Evolutionary conservation across 2,888 invertebrate genomes (phyloP).

Genomic region (Phorcus lineatus): DNA sequence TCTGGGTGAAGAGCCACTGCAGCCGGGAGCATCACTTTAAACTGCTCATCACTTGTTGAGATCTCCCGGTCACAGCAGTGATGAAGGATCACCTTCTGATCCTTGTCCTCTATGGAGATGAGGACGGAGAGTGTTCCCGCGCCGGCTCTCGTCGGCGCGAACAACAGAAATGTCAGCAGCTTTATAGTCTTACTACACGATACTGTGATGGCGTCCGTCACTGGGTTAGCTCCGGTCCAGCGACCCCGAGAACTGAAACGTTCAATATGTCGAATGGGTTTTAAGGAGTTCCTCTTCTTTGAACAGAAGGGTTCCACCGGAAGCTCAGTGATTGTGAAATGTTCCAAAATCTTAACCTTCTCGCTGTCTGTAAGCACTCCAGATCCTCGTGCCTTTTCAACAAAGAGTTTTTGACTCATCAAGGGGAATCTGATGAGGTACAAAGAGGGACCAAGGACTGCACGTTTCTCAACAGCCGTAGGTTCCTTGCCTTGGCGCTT

Average conservation of each 20-base stretch:
- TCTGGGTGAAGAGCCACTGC: not conserved
- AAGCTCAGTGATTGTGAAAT: conserved; percentile 46
- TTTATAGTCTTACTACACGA: not conserved
- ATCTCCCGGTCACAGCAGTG: conserved; percentile 19
- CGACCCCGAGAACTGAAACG: conserved; percentile 6
- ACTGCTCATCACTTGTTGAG: conserved; percentile 14
- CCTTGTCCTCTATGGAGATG: conserved; percentile 23
- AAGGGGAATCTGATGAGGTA: conserved; percentile 53
- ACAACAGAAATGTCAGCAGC: conserved; percentile 20
- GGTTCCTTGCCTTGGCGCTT: conserved; percentile 38
- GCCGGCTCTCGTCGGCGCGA: conserved; percentile 14
- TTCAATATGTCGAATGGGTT: conserved; percentile 1
- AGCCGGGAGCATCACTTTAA: conserved; percentile 8
- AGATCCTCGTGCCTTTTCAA: conserved; percentile 50
- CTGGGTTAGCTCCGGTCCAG: conserved; percentile 8
- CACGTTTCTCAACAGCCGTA: conserved; percentile 42
- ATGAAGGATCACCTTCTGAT: conserved; percentile 19
- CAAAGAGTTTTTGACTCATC: conserved; percentile 49
- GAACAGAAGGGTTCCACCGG: conserved; percentile 2
- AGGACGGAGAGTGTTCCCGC: conserved; percentile 6
- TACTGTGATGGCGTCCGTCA: conserved; percentile 1
- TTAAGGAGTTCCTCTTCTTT: conserved; percentile 18
- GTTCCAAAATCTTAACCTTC: conserved; percentile 55
- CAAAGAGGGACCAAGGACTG: conserved; percentile 44
- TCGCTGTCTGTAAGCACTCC: conserved; percentile 47